Evolutionary conservation across 2,113 vertebrate species (phyloP), one percentile per base, ranked within the genome.

Genomic region (Delphinapterus leucas): DNA sequence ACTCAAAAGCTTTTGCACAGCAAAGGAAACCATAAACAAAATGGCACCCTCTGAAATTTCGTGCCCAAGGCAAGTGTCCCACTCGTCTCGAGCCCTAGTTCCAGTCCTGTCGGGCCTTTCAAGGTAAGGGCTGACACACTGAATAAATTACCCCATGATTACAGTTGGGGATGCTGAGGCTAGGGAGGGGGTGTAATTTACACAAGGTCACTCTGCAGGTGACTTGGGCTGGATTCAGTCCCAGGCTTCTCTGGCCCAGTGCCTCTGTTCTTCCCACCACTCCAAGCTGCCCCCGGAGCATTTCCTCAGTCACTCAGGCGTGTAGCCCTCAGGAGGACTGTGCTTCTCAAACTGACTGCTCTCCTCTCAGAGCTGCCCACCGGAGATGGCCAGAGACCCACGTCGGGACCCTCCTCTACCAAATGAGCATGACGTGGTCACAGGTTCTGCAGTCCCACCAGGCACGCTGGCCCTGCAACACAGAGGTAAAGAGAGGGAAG

Each of bases 341-440:
- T 4, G 8, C 20, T 60, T 28, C 73, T 63, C 20, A 38, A 2
- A n/a, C 1, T 8, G 12, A 33, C 12, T 1, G 33, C 38, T 44
- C 44, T 86, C 73, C 61, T 71, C 49, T 90, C 1, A 3, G 47
- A 60, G 68, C 49, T 63, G 12, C 20, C 28, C 21, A 14, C 12
- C 1, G 2, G 55, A 23, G 17, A 33, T 5, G 23, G 7, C 18
- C 17, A 33, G 33, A 55, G 47, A 67, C 25, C 61, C 15, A 17
- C 63, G 31, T n/a, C 5, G n/a, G 26, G 28, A 33, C 23, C 15
- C 58, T n/a, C 7, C 44, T 17, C 10, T 44, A 14, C 38, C 25
- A 25, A 23, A 49, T 0, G 3, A 31, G 6, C 17, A 20, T 14
- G 49, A 25, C 1, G 0, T 2, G 3, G 26, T 11, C 17, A 12